Evolutionary conservation across 2,113 vertebrate genomes (phyloP).

Genomic region (Ctenomys sociabilis): DNA sequence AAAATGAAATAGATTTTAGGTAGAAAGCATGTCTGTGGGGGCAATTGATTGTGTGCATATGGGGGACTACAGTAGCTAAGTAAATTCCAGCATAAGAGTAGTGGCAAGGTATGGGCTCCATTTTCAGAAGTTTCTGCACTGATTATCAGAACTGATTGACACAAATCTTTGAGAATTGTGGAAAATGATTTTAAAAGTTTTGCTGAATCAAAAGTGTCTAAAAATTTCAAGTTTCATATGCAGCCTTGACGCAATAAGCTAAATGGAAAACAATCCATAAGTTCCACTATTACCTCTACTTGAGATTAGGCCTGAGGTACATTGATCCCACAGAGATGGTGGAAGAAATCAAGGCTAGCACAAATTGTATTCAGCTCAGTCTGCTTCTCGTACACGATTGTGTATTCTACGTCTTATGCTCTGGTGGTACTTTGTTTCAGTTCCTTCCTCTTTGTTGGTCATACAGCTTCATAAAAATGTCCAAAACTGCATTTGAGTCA

Average conservation of each 20-base stretch:
- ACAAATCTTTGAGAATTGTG: neutral
- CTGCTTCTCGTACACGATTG: neutral
- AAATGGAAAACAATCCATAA: neutral
- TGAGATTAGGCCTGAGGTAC: neutral
- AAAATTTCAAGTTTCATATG: constrained; percentile 10
- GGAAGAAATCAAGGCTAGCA: neutral
- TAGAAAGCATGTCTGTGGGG: neutral
- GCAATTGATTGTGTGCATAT: neutral
- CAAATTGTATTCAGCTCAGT: neutral
- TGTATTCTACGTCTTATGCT: neutral
- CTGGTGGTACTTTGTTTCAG: neutral
- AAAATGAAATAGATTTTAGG: neutral
- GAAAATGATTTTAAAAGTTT: neutral
- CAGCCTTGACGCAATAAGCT: neutral
- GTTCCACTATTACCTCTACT: neutral
- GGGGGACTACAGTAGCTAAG: neutral
- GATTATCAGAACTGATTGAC: neutral
- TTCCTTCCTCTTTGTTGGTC: neutral
- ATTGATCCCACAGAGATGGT: neutral
- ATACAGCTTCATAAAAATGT: constrained; percentile 41
- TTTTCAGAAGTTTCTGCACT: neutral
- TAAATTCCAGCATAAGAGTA: neutral
- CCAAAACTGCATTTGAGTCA: neutral
- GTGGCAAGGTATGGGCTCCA: neutral
- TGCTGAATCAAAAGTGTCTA: neutral